Evolutionary conservation across 2,888 invertebrate species (phyloP).

Genomic region (Agriotes lineatus): DNA sequence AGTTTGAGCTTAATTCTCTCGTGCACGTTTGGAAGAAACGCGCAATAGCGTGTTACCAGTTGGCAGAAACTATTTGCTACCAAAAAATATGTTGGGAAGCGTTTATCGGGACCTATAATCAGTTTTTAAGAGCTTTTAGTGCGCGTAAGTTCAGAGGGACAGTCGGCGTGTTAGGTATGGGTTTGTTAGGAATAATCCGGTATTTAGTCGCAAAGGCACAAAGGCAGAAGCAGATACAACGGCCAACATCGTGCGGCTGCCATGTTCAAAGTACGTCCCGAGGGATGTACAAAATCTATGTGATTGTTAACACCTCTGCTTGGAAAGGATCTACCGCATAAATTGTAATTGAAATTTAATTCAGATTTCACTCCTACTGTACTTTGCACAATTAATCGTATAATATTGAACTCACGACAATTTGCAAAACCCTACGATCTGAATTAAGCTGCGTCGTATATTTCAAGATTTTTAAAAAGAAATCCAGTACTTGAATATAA

Average conservation of each 20-base stretch:
- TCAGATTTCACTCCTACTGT: no score
- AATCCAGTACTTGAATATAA: no score
- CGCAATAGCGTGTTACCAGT: background rate
- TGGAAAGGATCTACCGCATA: background rate
- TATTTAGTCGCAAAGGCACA: constrained; percentile 64
- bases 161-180: constrained; percentile 36
- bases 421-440: no score
- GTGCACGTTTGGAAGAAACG: no score
- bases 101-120: constrained; percentile 15
- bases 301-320: background rate
- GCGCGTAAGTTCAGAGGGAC: constrained; percentile 31
- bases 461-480: no score
- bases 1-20: background rate
- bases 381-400: no score
- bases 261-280: constrained; percentile 29
- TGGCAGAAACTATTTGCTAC: background rate
- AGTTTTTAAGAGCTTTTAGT: constrained; percentile 19
- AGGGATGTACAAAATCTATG: constrained; percentile 42
- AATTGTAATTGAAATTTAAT: background rate
- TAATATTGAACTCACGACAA: no score
- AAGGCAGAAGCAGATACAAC: constrained; percentile 60
- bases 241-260: constrained; percentile 40
- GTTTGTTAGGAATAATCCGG: constrained; percentile 59
- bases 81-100: background rate
- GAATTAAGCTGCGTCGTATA: no score